Conservation (phyloP, 1,140 invertebrate genomes). For the Euwallacea similis region DNA sequence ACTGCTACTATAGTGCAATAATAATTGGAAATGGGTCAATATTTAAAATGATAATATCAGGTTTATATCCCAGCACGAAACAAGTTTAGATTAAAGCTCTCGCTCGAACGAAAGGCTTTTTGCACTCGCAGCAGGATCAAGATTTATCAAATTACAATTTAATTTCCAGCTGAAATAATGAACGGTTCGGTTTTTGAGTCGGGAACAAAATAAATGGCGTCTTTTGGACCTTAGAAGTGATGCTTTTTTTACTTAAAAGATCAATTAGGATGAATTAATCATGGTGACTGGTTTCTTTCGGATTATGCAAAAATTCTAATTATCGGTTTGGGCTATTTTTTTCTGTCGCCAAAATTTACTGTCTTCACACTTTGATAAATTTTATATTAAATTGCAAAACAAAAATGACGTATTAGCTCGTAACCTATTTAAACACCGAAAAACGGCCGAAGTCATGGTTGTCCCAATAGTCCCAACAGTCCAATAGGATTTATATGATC, state of each 20-base stretch:
- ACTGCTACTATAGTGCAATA: background rate
- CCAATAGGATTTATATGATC: no score
- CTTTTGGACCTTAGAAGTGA: background rate
- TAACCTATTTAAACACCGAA: no score
- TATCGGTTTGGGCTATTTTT: no score
- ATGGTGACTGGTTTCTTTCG: no score
- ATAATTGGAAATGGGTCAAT: slow-evolving; percentile 21
- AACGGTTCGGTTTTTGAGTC: slow-evolving; percentile 12
- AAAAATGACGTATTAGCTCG: no score
- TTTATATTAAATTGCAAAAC: no score
- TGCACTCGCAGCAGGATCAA: slow-evolving; percentile 22
- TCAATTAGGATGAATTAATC: no score
- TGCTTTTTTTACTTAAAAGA: background rate
- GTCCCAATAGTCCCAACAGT: no score
- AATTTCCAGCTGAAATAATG: slow-evolving; percentile 22
- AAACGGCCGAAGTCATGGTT: no score
- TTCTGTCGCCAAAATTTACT: no score
- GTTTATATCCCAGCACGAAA: slow-evolving; percentile 15
- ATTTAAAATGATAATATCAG: slow-evolving; percentile 20
- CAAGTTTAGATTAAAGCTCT: slow-evolving; percentile 18
- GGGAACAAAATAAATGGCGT: background rate
- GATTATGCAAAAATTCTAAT: no score
- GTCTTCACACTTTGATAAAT: no score
- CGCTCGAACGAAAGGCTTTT: slow-evolving; percentile 11
- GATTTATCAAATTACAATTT: slow-evolving; percentile 34